phyloP scores from a whole-genome alignment of 2,888 invertebrate genomes.

The Cataglyphis altisquamis region DNA sequence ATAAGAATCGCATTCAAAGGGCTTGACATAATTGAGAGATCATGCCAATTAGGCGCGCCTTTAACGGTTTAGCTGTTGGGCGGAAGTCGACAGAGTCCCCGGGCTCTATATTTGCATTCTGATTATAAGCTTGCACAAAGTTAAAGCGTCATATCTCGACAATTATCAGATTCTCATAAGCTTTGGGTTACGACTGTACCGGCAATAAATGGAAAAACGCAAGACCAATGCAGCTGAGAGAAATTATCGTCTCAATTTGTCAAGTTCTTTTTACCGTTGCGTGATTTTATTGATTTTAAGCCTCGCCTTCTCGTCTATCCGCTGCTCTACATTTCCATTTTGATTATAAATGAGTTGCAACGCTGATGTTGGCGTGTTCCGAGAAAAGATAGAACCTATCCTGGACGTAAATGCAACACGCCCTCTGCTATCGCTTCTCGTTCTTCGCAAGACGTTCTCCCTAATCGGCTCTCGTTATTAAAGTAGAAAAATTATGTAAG shows the following conservation, averaged over 20 bases:
- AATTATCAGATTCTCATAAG: constrained; percentile 15
- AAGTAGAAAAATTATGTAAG: constrained; percentile 10
- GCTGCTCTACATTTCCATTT: constrained; percentile 35
- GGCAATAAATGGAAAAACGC: constrained; percentile 16
- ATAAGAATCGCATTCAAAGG: constrained; percentile 34
- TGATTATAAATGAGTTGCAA: constrained; percentile 39
- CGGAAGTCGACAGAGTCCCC: constrained; percentile 45
- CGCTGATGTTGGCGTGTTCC: constrained; percentile 5
- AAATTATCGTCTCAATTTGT: constrained; percentile 32
- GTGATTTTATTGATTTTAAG: constrained; percentile 35
- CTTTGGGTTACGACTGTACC: background rate
- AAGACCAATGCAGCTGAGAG: background rate
- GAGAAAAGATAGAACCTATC: background rate
- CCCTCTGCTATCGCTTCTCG: constrained; percentile 18
- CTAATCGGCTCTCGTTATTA: no score
- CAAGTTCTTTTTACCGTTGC: background rate
- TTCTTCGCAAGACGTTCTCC: background rate
- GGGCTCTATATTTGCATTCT: constrained; percentile 53
- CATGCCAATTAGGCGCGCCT: constrained; percentile 60
- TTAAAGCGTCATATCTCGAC: constrained; percentile 23
- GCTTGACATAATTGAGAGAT: constrained; percentile 63
- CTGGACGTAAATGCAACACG: constrained; percentile 29
- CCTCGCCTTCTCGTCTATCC: constrained; percentile 14
- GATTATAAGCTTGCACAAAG: constrained; percentile 46
- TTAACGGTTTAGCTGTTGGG: constrained; percentile 45